A percentile compares a stretch with the other conserved stretches of the same genome.
Conservation (phyloP, 2,888 invertebrate genomes). For the Oscheius sp. region DNA sequence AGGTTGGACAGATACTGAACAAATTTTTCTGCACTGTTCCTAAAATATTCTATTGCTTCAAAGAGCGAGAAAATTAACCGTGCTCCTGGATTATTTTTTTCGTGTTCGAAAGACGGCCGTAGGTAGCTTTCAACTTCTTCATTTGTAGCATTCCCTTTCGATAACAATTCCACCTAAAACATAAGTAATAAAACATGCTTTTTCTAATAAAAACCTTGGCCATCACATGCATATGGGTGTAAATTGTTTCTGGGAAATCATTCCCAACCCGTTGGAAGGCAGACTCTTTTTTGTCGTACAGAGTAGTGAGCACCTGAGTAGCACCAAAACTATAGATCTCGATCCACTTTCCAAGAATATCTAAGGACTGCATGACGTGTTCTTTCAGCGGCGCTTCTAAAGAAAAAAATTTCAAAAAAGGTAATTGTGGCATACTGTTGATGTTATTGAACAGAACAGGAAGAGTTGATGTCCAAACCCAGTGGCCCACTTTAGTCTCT, state of each 20-base stretch:
- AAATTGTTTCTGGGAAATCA: background rate
- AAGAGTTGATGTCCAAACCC: too few relatives aligned
- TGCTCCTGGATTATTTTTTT: background rate
- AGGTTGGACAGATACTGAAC: background rate
- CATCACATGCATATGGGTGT: slow-evolving; percentile 6
- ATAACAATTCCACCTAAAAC: background rate
- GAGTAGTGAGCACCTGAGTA: background rate
- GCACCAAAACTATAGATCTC: background rate
- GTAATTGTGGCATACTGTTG: background rate
- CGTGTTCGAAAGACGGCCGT: background rate
- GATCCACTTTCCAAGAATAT: background rate
- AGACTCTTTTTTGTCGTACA: background rate
- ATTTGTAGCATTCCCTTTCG: background rate
- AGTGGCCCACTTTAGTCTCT: too few relatives aligned
- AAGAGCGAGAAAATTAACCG: background rate
- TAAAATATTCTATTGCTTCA: background rate
- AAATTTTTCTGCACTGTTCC: background rate
- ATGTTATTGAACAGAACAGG: background rate
- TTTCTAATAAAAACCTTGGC: background rate
- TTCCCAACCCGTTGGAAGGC: slow-evolving; percentile 9
- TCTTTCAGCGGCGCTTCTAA: background rate
- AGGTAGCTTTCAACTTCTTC: background rate
- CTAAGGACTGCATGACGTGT: background rate
- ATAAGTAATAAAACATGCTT: background rate
- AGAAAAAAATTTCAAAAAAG: background rate